These are phyloP conservation scores for Tetramorium simillimum DNA, from an alignment of 1,140 invertebrate species.

Conservation along the genomic window DNA sequence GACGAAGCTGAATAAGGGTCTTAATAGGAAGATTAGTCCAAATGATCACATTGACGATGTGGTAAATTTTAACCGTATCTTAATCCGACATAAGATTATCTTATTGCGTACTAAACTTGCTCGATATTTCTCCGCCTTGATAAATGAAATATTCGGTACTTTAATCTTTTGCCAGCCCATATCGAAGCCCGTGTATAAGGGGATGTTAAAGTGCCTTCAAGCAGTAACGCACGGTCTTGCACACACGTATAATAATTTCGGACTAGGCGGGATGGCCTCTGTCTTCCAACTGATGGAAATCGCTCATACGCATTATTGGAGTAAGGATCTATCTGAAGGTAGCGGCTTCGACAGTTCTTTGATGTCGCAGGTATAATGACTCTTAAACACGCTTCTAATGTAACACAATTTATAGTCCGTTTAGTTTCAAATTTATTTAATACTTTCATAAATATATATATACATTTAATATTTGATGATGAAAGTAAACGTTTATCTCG, in stretches of 20 bases:
- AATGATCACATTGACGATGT: constrained; percentile 99
- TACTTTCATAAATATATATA: not conserved
- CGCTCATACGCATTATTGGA: constrained; percentile 99
- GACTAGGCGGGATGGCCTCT: constrained; percentile 98
- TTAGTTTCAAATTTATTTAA: not conserved
- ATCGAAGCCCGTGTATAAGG: constrained; percentile 96
- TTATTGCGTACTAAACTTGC: not conserved
- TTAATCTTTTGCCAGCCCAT: constrained; percentile 89
- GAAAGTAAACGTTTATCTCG: not conserved
- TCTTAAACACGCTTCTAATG: not conserved
- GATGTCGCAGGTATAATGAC: constrained; percentile 85
- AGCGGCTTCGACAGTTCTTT: constrained; percentile 83
- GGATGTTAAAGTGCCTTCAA: constrained; percentile 96
- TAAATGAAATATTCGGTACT: not conserved
- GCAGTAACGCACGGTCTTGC: constrained; percentile 96
- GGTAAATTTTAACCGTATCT: constrained; percentile 87
- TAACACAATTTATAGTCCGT: not conserved
- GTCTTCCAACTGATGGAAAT: constrained; percentile 99
- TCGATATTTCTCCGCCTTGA: not conserved
- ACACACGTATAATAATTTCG: constrained; percentile 96
- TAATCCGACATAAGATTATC: not conserved
- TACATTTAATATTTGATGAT: constrained; percentile 11
- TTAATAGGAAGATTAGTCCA: constrained; percentile 97
- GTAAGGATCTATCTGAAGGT: constrained; percentile 91
- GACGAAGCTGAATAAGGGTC: constrained; percentile 96